phyloP scores from a whole-genome alignment of 1,140 invertebrate genomes.

The Drosophila insularis region DNA sequence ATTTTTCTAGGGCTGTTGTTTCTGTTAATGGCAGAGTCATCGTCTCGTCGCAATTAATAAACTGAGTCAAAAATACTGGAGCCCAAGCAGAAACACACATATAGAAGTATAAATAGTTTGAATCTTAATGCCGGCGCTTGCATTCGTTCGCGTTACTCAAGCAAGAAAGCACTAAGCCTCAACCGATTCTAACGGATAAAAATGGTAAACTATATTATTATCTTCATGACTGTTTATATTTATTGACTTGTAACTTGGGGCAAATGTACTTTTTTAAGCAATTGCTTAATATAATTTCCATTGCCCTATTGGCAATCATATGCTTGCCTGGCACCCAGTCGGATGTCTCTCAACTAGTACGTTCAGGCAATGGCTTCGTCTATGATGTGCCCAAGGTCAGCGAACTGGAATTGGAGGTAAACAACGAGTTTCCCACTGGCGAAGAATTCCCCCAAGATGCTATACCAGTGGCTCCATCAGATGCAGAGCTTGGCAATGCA shows the following conservation, averaged over 20 bases:
- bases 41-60: constrained; percentile 67
- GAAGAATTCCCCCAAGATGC: constrained; percentile 69
- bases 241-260: constrained; percentile 18
- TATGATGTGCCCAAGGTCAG: constrained; percentile 70
- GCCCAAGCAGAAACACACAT: constrained; percentile 49
- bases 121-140: constrained; percentile 52
- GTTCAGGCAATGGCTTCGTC: constrained; percentile 72
- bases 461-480: constrained; percentile 65
- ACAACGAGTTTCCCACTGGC: constrained; percentile 67
- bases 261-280: constrained; percentile 20
- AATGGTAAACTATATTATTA: constrained; percentile 35
- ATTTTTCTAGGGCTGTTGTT: constrained; percentile 72
- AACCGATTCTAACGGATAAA: constrained; percentile 41
- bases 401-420: constrained; percentile 64
- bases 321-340: constrained; percentile 37
- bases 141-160: constrained; percentile 62
- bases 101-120: constrained; percentile 78
- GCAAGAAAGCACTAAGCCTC: constrained; percentile 51
- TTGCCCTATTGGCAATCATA: constrained; percentile 16
- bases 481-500: constrained; percentile 54
- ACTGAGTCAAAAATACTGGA: constrained; percentile 55
- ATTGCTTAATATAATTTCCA: constrained; percentile 12
- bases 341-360: constrained; percentile 70
- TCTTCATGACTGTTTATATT: background rate
- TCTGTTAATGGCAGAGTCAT: constrained; percentile 41